Conservation (phyloP, 2,797 vertebrate genomes). For the Florisuga fusca region DNA sequence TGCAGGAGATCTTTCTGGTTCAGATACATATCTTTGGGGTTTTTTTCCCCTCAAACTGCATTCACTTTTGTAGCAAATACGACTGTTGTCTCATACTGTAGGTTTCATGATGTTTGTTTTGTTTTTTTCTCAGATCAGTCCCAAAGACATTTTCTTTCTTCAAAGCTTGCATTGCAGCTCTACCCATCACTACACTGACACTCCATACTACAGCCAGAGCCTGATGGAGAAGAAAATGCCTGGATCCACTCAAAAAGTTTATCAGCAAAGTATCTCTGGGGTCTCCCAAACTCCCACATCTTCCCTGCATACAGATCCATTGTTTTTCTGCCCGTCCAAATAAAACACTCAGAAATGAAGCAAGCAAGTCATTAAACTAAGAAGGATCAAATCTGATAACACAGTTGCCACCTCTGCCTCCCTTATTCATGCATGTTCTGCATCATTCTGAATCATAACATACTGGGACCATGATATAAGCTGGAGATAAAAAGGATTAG, state of each 20-base stretch:
- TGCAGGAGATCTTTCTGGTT: constrained; percentile 27
- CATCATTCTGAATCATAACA: background rate
- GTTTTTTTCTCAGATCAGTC: background rate
- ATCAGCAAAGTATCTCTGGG: background rate
- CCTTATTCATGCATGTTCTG: background rate
- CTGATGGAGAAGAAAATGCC: background rate
- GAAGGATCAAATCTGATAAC: background rate
- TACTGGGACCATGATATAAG: background rate
- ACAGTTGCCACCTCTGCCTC: background rate
- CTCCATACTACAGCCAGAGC: background rate
- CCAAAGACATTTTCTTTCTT: background rate
- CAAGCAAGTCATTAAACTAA: background rate
- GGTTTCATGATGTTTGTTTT: background rate
- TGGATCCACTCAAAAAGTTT: background rate
- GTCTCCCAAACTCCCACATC: background rate
- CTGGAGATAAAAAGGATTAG: background rate
- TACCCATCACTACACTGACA: background rate
- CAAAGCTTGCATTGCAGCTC: background rate
- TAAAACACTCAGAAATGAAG: background rate
- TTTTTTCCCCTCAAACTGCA: background rate
- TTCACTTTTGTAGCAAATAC: background rate
- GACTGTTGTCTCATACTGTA: background rate
- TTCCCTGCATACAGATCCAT: background rate
- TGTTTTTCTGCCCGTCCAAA: background rate
- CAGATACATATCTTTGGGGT: background rate